These are phyloP conservation scores for Pangasius krempfi DNA, from an alignment of 2,797 vertebrate genomes.

Conservation along the genomic window DNA sequence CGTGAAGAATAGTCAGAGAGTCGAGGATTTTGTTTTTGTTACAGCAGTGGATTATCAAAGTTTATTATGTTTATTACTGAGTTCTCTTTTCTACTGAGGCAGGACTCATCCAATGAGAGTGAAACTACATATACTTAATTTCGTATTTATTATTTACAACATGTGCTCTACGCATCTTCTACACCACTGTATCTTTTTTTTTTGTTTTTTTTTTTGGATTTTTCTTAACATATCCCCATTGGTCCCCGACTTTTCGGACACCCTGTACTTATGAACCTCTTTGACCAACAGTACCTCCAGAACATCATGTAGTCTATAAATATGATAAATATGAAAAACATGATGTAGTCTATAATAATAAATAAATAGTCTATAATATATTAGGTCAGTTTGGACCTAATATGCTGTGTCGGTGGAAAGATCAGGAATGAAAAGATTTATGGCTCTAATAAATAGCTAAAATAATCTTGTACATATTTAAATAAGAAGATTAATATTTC, in stretches of 20 bases:
- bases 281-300: neutral
- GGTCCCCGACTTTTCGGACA: neutral
- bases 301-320: neutral
- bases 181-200: neutral
- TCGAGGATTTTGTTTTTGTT: neutral
- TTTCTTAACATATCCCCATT: neutral
- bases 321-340: neutral
- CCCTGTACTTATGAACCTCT: neutral
- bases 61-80: neutral
- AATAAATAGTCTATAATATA: neutral
- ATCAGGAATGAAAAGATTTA: neutral
- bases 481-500: neutral
- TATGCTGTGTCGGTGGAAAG: neutral
- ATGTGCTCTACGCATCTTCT: neutral
- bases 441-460: neutral
- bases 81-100: neutral
- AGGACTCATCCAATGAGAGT: neutral
- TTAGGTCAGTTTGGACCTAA: neutral
- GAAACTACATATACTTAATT: neutral
- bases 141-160: neutral
- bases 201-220: neutral
- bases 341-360: neutral
- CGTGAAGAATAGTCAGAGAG: neutral
- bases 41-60: neutral
- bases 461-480: neutral